phyloP scores from a whole-genome alignment of 2,888 invertebrate species.

The Congeria kusceri region DNA sequence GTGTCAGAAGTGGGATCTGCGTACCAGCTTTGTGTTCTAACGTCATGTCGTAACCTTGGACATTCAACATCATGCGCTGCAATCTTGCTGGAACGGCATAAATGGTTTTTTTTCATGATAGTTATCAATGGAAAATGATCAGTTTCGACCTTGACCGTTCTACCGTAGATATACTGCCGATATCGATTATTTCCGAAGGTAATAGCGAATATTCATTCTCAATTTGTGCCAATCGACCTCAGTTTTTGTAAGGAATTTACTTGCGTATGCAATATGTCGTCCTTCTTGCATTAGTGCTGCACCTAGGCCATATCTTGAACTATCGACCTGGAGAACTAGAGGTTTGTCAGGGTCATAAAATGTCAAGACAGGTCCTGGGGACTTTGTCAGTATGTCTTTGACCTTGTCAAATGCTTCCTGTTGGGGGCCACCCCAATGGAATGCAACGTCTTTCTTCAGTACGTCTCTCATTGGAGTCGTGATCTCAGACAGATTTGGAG shows the following conservation, averaged over 20 bases:
- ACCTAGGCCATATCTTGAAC: constrained; percentile 49
- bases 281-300: constrained; percentile 61
- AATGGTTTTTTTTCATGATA: constrained; percentile 22
- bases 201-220: constrained; percentile 59
- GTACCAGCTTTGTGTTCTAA: constrained; percentile 19
- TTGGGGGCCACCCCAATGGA: constrained; percentile 11
- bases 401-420: constrained; percentile 36
- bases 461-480: background rate
- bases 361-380: constrained; percentile 9
- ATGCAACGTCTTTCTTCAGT: background rate
- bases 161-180: constrained; percentile 52
- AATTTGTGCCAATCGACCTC: constrained; percentile 58
- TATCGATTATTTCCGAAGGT: constrained; percentile 52
- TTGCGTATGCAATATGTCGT: constrained; percentile 62
- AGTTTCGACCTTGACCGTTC: constrained; percentile 46
- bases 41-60: constrained; percentile 31
- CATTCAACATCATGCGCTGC: constrained; percentile 35
- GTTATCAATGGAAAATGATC: constrained; percentile 58
- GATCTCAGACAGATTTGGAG: constrained; percentile 9
- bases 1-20: constrained; percentile 30
- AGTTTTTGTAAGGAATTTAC: constrained; percentile 48
- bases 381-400: constrained; percentile 37
- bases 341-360: background rate
- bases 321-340: constrained; percentile 43
- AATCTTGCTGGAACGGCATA: constrained; percentile 19